Percentiles rank a stretch among this genome's conserved stretches.
These are phyloP conservation scores for Cirrhinus molitorella DNA, from an alignment of 2,797 vertebrate species.

Conservation along the genomic window DNA sequence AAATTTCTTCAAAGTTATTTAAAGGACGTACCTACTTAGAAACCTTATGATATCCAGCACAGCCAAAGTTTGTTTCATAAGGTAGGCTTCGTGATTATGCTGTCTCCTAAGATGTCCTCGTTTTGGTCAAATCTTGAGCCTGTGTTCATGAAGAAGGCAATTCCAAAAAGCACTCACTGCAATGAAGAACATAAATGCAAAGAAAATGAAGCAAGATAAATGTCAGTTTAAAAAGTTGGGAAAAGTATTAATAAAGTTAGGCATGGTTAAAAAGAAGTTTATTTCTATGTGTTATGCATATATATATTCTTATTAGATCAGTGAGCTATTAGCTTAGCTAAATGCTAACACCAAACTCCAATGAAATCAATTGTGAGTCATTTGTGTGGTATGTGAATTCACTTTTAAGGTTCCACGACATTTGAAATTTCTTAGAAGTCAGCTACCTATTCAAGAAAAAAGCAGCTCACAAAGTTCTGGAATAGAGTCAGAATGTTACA, in stretches of 20 bases:
- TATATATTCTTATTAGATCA: background rate
- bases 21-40: no score
- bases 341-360: background rate
- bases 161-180: background rate
- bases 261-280: background rate
- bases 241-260: background rate
- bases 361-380: background rate
- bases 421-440: background rate
- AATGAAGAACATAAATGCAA: background rate
- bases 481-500: slow-evolving; percentile 11
- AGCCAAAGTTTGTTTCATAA: no score
- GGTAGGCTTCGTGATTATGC: background rate
- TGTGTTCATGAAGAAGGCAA: background rate
- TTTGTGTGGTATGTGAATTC: background rate
- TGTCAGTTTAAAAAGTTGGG: background rate
- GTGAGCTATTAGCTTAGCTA: background rate
- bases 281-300: background rate
- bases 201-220: background rate
- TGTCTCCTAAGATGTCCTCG: background rate
- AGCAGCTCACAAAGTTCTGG: slow-evolving; percentile 4
- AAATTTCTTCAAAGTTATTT: no score
- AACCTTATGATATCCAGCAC: no score
- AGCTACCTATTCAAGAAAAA: background rate
- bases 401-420: background rate
- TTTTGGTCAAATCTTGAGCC: background rate